Evolutionary conservation across 2,888 invertebrate species (phyloP).

Genomic region (Alcis repandata): DNA sequence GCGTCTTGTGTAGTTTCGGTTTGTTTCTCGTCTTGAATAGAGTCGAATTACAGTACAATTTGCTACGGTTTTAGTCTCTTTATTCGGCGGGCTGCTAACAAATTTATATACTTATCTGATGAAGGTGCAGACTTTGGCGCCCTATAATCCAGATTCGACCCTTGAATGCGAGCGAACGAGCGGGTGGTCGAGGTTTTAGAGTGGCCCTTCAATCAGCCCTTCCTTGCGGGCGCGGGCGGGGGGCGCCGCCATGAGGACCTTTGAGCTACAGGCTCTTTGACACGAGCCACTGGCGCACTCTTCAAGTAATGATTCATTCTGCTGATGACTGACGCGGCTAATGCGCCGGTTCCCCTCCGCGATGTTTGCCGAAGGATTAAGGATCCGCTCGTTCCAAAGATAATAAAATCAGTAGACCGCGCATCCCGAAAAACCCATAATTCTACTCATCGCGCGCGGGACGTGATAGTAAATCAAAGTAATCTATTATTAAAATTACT

Average conservation of each 20-base stretch:
- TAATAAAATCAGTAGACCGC: slow-evolving; percentile 42
- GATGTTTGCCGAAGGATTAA: slow-evolving; percentile 77
- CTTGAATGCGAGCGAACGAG: slow-evolving; percentile 85
- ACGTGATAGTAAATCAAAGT: no score
- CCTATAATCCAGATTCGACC: slow-evolving; percentile 85
- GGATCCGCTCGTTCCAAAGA: slow-evolving; percentile 62
- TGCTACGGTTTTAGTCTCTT: slow-evolving; percentile 58
- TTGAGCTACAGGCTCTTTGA: slow-evolving; percentile 85
- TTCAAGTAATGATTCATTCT: slow-evolving; percentile 87
- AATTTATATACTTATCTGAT: slow-evolving; percentile 84
- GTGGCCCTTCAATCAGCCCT: slow-evolving; percentile 86
- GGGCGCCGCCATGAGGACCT: slow-evolving; percentile 73
- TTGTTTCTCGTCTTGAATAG: slow-evolving; percentile 68
- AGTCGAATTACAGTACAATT: slow-evolving; percentile 79
- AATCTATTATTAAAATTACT: no score
- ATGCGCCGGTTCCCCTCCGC: slow-evolving; percentile 74
- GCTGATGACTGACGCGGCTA: slow-evolving; percentile 85
- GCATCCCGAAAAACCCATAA: no score
- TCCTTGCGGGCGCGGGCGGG: slow-evolving; percentile 70
- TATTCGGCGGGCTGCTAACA: slow-evolving; percentile 76
- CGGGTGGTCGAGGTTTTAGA: slow-evolving; percentile 84
- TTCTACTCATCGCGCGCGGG: no score
- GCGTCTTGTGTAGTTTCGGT: slow-evolving; percentile 51
- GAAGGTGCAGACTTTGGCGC: slow-evolving; percentile 84
- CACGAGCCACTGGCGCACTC: slow-evolving; percentile 85